phyloP scores from a whole-genome alignment of 2,888 invertebrate species.

The Bruchidius siliquastri region DNA sequence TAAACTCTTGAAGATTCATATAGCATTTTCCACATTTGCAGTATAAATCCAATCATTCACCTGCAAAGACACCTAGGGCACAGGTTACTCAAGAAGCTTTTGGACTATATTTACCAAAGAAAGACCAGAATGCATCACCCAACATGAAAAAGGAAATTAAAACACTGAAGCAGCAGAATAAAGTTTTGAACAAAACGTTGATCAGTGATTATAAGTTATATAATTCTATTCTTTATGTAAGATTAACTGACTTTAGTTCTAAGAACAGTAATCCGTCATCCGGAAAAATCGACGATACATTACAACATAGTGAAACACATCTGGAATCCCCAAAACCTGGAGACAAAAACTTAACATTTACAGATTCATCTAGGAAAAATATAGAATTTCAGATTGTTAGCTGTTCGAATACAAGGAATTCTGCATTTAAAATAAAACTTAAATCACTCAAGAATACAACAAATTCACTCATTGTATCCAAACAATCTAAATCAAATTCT shows the following conservation, averaged over 20 bases:
- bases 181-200: neutral
- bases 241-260: neutral
- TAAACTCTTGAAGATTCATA: too few relatives aligned
- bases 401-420: neutral
- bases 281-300: neutral
- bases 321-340: too few relatives aligned
- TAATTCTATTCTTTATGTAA: neutral
- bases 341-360: too few relatives aligned
- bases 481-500: neutral
- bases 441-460: neutral
- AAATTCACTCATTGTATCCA: neutral
- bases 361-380: neutral
- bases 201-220: neutral
- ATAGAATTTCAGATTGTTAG: neutral
- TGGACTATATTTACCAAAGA: neutral
- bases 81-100: neutral
- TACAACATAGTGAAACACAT: too few relatives aligned
- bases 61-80: neutral
- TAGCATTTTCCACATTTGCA: too few relatives aligned
- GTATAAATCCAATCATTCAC: neutral
- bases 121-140: neutral
- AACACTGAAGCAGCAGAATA: neutral
- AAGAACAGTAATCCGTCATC: neutral
- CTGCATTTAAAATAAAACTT: neutral
- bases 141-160: neutral